Conservation (phyloP, 1,140 invertebrate genomes). For the Cydia pomonella region DNA sequence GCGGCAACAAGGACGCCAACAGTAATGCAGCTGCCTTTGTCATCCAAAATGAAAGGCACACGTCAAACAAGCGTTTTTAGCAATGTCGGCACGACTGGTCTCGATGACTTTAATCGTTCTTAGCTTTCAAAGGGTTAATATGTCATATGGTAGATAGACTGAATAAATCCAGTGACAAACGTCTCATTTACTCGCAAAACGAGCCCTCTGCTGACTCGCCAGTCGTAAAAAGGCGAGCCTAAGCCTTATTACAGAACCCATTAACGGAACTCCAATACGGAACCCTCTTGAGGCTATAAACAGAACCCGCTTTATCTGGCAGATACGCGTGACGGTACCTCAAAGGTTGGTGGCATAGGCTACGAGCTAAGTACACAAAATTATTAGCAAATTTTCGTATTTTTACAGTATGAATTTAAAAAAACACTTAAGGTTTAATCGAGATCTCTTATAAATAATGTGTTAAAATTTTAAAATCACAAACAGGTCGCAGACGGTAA, state of each 20-base stretch:
- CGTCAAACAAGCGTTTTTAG: too few relatives aligned
- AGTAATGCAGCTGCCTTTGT: too few relatives aligned
- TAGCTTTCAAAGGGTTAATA: too few relatives aligned
- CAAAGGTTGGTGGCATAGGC: conserved; percentile 14
- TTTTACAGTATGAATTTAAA: neutral
- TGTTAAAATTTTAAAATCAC: too few relatives aligned
- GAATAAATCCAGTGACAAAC: neutral
- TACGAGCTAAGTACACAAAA: neutral
- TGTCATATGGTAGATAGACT: neutral
- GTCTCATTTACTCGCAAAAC: conserved; percentile 28
- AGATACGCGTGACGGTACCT: conserved; percentile 29
- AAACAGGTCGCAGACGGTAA: too few relatives aligned
- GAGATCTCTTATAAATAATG: too few relatives aligned
- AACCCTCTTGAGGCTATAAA: conserved; percentile 33
- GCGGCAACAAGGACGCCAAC: too few relatives aligned
- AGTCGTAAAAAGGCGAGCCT: conserved; percentile 30
- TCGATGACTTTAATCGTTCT: too few relatives aligned
- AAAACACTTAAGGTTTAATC: neutral
- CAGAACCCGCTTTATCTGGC: conserved; percentile 28
- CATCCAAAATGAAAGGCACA: too few relatives aligned
- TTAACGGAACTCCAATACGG: conserved; percentile 30
- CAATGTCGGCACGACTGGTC: too few relatives aligned
- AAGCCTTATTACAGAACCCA: conserved; percentile 31
- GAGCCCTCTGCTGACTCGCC: conserved; percentile 16
- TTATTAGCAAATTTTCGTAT: neutral